Conservation (phyloP, 2,797 vertebrate genomes). For the Lithobates pipiens region DNA sequence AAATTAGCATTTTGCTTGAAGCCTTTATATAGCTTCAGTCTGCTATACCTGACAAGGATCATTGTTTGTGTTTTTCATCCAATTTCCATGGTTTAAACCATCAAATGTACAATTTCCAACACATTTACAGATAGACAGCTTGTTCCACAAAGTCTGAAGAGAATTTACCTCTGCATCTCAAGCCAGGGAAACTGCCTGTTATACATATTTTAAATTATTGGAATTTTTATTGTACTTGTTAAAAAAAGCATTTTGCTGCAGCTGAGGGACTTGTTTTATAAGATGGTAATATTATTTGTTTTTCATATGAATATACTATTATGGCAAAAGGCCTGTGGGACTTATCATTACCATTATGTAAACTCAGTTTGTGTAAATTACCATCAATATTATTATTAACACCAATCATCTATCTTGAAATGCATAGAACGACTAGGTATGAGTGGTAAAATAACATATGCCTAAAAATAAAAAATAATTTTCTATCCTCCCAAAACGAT, state of each 20-base stretch:
- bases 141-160: neutral
- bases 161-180: neutral
- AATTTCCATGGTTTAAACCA: slow-evolving; percentile 6
- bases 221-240: neutral
- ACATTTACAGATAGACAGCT: neutral
- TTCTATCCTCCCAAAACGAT: too few relatives aligned
- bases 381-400: neutral
- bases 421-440: neutral
- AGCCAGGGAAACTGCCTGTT: neutral
- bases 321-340: neutral
- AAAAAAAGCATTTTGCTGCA: neutral
- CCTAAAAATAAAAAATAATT: too few relatives aligned
- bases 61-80: neutral
- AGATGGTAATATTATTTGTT: neutral
- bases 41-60: neutral
- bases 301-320: neutral
- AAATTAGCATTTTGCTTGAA: slow-evolving; percentile 46
- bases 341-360: neutral
- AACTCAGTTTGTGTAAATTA: neutral
- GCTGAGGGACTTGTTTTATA: slow-evolving; percentile 1
- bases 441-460: too few relatives aligned
- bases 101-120: neutral
- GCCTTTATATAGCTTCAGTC: slow-evolving; percentile 29
- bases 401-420: neutral
- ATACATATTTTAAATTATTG: neutral